These are phyloP conservation scores for Australoheros facetus DNA, from an alignment of 2,797 vertebrate species.

Conservation along the genomic window DNA sequence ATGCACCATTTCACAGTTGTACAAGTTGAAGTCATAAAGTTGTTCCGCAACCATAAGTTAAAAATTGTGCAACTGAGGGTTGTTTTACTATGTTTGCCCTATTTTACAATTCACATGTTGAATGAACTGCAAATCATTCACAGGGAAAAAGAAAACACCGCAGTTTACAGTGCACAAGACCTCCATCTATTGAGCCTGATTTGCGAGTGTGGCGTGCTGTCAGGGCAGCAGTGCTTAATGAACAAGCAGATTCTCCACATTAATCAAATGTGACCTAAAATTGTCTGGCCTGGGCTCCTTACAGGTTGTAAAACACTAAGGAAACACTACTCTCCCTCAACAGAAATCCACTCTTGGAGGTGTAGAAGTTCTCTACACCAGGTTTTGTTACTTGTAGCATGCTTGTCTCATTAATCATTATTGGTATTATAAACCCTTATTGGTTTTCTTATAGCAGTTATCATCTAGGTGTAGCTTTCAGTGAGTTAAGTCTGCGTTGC, in stretches of 20 bases:
- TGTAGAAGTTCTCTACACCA: conserved; percentile 6
- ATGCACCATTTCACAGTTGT: conserved; percentile 8
- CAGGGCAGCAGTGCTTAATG: conserved; percentile 59
- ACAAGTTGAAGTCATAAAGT: conserved; percentile 6
- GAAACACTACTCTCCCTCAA: conserved; percentile 14
- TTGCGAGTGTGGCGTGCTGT: conserved; percentile 36
- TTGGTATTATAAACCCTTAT: conserved; percentile 49
- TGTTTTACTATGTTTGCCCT: conserved; percentile 63
- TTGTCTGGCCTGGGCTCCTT: conserved; percentile 60
- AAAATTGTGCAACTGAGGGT: conserved; percentile 40
- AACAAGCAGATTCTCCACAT: conserved; percentile 60
- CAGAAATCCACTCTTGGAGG: conserved; percentile 19
- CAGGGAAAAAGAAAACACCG: conserved; percentile 37
- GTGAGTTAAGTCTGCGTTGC: conserved; percentile 52
- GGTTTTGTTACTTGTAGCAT: not conserved
- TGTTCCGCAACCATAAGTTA: conserved; percentile 43
- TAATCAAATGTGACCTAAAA: conserved; percentile 76
- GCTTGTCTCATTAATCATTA: conserved; percentile 28
- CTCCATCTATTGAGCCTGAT: conserved; percentile 44
- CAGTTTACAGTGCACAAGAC: conserved; percentile 47
- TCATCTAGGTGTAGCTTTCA: conserved; percentile 50
- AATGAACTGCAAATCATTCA: conserved; percentile 51
- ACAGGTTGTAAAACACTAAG: conserved; percentile 37
- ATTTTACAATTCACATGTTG: conserved; percentile 51
- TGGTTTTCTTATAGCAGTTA: conserved; percentile 46